Percentiles rank a stretch among this genome's conserved stretches.
Evolutionary conservation across 53 echinoderm and acorn worm genomes (phyloP).

Genomic region (Antedon mediterranea): DNA sequence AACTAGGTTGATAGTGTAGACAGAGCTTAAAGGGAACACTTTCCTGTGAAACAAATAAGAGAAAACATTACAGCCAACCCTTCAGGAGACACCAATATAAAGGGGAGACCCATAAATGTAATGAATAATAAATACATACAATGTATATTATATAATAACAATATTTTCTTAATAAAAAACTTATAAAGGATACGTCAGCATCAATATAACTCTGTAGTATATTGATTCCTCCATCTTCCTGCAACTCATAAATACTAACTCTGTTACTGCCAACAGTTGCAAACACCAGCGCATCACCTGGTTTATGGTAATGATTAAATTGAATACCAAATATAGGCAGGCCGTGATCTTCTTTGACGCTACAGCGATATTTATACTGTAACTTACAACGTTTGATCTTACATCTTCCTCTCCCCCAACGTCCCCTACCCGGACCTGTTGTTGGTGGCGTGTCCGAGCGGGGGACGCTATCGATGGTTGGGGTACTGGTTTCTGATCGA

Average conservation of each 20-base stretch:
- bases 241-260: constrained; percentile 78
- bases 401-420: constrained; percentile 34
- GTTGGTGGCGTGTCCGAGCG: constrained; percentile 83
- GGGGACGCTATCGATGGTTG: constrained; percentile 64
- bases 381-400: constrained; percentile 44
- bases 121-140: too few relatives aligned
- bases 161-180: too few relatives aligned
- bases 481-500: constrained; percentile 55
- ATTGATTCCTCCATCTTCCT: constrained; percentile 66
- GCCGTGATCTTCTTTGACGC: constrained; percentile 85
- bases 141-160: too few relatives aligned
- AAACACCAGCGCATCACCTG: constrained; percentile 63
- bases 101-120: too few relatives aligned
- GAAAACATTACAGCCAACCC: too few relatives aligned
- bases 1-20: too few relatives aligned
- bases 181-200: constrained; percentile 98
- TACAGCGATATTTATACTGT: constrained; percentile 63
- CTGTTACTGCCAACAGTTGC: constrained; percentile 80
- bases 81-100: too few relatives aligned
- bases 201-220: constrained; percentile 86
- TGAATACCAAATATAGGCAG: constrained; percentile 93
- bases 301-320: constrained; percentile 66
- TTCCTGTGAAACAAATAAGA: too few relatives aligned
- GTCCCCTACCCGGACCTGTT: constrained; percentile 9
- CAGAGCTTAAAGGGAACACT: too few relatives aligned